A percentile compares a stretch with the other conserved stretches of the same genome.
phyloP scores from a whole-genome alignment of 2,797 vertebrate genomes.

The Potorous gilbertii region DNA sequence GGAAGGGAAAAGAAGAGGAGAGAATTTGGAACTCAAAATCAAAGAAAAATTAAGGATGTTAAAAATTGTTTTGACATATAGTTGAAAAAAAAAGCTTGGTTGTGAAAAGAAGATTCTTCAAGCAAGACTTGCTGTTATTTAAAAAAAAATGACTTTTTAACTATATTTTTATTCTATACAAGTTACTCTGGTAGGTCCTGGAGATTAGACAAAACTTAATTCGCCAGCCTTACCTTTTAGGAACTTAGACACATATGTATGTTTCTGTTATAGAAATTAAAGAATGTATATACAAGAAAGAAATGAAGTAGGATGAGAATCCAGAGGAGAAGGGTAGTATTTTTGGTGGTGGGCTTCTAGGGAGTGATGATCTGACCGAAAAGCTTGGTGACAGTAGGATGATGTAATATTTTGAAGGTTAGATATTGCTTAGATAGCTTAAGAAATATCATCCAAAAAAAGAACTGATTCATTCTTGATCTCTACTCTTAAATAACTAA shows the following conservation, averaged over 20 bases:
- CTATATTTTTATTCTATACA: not conserved
- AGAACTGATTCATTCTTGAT: not conserved
- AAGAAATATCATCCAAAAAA: not conserved
- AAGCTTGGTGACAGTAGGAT: not conserved
- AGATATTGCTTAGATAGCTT: not conserved
- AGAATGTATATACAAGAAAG: not conserved
- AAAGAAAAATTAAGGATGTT: not conserved
- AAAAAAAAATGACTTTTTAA: not conserved
- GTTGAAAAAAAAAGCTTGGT: not conserved
- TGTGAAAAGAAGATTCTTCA: not conserved
- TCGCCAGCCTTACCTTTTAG: not conserved
- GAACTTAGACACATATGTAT: not conserved
- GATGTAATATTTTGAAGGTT: not conserved
- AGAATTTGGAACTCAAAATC: not conserved
- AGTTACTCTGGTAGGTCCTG: not conserved
- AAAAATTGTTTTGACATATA: not conserved
- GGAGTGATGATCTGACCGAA: not conserved
- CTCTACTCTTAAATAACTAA: not conserved
- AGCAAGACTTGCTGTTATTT: not conserved
- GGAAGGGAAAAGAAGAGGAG: not conserved
- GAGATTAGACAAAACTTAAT: not conserved
- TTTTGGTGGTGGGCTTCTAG: not conserved
- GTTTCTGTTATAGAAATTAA: not conserved
- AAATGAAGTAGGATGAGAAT: not conserved
- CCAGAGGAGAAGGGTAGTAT: not conserved